Evolutionary conservation across 2,888 invertebrate genomes (phyloP), one percentile per base, ranked within the genome.

Genomic region (Drosophila algonquin): DNA sequence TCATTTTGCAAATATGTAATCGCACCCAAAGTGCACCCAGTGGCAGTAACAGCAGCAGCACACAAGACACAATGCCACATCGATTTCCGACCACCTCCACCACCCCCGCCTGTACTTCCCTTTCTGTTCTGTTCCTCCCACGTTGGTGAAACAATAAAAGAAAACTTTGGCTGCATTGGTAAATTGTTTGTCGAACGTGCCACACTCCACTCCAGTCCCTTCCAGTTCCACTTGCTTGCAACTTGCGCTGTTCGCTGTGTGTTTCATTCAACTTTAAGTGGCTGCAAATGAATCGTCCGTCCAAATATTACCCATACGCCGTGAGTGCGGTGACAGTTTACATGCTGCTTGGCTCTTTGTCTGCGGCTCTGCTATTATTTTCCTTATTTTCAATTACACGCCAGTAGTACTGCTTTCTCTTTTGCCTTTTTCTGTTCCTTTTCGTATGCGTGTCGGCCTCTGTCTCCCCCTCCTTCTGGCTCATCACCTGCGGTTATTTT

Each of bases 1-100:
- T 78, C 81, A 88, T 81, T 84, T 83, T 75, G 77, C 87, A 90
- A 90, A 89, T 88, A 81, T 81, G 79, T 81, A 85, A 89, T 89
- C 80, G 80, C 77, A 80, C 74, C 80, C 76, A 77, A 81, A 83
- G 76, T 84, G 81, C 60, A 30, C 8, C 30, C 1, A 68, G 55
- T 71, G 14, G 35, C 40, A 12, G 14, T 40, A 14, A 14, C 14
- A 40, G 40, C 14, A 14, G 40, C 14, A 40, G 76, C 73, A 75
- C 55, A 72, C 63, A 68, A 58, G 50, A 64, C 75, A 71, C 50
- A 40, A 10, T 32, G 35, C 46, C 59, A 35, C 10, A 32, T 35
- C 58, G 44, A 35, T 35, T 61, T 30, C 18, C 27, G 3, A 14
- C 14, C 12, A 18, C 12, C 7, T 8, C 14, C 12, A 18, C 12